These are phyloP conservation scores for Cladopsammia gracilis DNA, from an alignment of 64 coral and sea anemone species.

Conservation along the genomic window DNA sequence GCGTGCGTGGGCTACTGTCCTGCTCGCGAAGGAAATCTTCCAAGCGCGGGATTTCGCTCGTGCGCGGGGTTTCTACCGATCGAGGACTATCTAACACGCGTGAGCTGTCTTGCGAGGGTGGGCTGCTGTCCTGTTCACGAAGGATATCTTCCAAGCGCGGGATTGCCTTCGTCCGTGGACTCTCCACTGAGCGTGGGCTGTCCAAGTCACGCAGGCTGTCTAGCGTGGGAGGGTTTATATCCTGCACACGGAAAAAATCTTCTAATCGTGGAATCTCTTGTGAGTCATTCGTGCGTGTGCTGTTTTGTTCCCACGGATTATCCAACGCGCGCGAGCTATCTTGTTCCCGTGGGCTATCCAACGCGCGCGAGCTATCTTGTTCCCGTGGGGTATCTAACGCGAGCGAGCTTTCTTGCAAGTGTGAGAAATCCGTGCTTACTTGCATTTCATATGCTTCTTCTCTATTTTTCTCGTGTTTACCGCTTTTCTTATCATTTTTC, in stretches of 20 bases:
- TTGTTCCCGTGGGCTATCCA: too few species aligned
- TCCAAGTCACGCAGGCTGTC: neutral
- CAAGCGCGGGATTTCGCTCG: neutral
- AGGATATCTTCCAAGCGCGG: neutral
- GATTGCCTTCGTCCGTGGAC: neutral
- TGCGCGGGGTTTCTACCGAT: neutral
- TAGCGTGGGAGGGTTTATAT: neutral
- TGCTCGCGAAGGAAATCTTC: too few species aligned
- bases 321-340: too few species aligned
- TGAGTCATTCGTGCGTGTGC: too few species aligned
- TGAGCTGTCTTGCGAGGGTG: neutral
- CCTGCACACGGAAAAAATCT: neutral
- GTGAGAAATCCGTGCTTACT: neutral
- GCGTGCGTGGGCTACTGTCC: too few species aligned
- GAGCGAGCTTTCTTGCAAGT: neutral
- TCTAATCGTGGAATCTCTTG: slow-evolving; percentile 6
- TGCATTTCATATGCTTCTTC: slow-evolving; percentile 30
- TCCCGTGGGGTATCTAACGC: neutral
- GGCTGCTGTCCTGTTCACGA: neutral
- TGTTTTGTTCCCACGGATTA: too few species aligned
- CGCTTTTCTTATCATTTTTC: too few species aligned
- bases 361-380: neutral
- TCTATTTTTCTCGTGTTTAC: neutral
- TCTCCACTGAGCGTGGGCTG: neutral
- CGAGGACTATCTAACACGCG: neutral